These are phyloP conservation scores for Acanthaster planci DNA, from an alignment of 35 echinoderm and acorn worm species.

Conservation along the genomic window DNA sequence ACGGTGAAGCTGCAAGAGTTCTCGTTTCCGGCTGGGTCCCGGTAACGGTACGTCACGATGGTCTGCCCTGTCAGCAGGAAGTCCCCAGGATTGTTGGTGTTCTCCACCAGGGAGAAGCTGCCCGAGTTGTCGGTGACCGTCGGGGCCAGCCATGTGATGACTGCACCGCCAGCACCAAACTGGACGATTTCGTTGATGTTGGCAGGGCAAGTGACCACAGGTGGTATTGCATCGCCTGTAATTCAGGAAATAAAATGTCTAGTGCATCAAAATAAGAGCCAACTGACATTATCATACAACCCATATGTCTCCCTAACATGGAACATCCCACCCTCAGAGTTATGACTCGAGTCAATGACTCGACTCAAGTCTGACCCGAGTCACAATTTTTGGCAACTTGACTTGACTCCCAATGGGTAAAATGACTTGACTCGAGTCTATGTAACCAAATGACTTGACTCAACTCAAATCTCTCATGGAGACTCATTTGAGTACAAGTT, in stretches of 20 bases:
- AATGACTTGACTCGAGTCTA: too few species aligned
- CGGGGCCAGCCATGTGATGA: constrained; percentile 42
- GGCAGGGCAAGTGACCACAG: constrained; percentile 30
- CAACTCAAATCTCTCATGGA: too few species aligned
- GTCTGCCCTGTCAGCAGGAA: constrained; percentile 56
- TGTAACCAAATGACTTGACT: too few species aligned
- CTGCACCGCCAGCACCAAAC: constrained; percentile 14
- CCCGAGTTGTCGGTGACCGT: constrained; percentile 79
- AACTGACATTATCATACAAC: too few species aligned
- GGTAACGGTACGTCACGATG: constrained; percentile 56
- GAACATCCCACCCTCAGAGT: too few species aligned
- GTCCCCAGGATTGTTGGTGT: constrained; percentile 39
- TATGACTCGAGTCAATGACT: too few species aligned
- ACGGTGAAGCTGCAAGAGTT: constrained; percentile 60
- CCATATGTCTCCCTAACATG: too few species aligned
- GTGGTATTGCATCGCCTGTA: constrained; percentile 50
- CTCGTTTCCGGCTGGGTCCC: constrained; percentile 36
- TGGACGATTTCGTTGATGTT: constrained; percentile 34
- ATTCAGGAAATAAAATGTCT: neutral
- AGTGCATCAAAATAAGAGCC: too few species aligned
- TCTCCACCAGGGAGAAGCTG: constrained; percentile 17
- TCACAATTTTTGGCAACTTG: too few species aligned
- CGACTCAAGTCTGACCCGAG: too few species aligned
- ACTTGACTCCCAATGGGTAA: too few species aligned
- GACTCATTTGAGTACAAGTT: too few species aligned